A percentile compares a stretch with the other conserved stretches of the same genome.
phyloP scores from a whole-genome alignment of 2,888 invertebrate species.

The Apocheima hispidaria region DNA sequence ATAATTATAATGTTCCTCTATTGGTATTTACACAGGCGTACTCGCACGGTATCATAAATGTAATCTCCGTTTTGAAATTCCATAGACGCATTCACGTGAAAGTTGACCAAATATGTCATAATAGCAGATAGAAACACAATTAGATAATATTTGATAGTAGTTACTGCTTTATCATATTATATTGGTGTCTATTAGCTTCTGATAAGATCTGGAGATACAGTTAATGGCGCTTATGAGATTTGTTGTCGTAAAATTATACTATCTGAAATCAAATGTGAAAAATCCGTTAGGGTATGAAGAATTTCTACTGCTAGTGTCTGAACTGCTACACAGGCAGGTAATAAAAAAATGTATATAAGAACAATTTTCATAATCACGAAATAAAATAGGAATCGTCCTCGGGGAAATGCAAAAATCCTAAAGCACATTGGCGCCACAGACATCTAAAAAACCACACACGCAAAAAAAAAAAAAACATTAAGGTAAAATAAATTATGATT shows the following conservation, averaged over 20 bases:
- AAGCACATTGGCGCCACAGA: too few relatives aligned
- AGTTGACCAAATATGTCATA: conserved; percentile 47
- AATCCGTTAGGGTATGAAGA: conserved; percentile 1
- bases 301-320: conserved; percentile 4
- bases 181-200: conserved; percentile 33
- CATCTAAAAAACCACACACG: too few relatives aligned
- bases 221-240: conserved; percentile 29
- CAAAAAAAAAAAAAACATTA: too few relatives aligned
- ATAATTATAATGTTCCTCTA: conserved; percentile 82
- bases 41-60: conserved; percentile 41
- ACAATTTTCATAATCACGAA: too few relatives aligned
- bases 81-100: conserved; percentile 41
- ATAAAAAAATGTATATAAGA: conserved; percentile 1
- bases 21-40: conserved; percentile 76
- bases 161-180: conserved; percentile 44
- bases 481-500: too few relatives aligned
- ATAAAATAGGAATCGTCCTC: too few relatives aligned
- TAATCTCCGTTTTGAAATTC: conserved; percentile 46
- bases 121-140: conserved; percentile 41
- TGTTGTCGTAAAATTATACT: conserved; percentile 19
- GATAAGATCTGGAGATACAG: conserved; percentile 36
- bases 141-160: conserved; percentile 37
- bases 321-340: neutral
- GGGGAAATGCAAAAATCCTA: too few relatives aligned
- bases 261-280: conserved; percentile 11